A percentile compares a stretch with the other conserved stretches of the same genome.
phyloP scores from a whole-genome alignment of 1,140 invertebrate species.

The Anagrus nilaparvatae region DNA sequence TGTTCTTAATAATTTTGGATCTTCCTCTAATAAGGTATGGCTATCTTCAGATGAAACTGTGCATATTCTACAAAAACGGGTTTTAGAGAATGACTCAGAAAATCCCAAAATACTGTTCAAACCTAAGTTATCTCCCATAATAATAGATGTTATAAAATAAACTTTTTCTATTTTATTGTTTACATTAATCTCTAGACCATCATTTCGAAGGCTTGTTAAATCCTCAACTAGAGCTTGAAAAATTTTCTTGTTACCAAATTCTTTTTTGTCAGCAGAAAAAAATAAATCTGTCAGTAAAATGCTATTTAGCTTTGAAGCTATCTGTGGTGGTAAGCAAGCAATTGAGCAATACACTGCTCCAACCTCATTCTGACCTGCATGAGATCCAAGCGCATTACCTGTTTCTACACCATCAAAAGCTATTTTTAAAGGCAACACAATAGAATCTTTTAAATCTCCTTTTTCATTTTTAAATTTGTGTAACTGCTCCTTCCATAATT shows the following conservation, averaged over 20 bases:
- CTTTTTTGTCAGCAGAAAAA: constrained; percentile 2
- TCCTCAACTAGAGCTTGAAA: constrained; percentile 9
- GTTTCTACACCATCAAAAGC: constrained; percentile 20
- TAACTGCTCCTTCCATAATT: constrained; percentile 2
- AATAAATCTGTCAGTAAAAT: constrained; percentile 3
- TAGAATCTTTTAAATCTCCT: too few species aligned
- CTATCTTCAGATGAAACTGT: constrained; percentile 5
- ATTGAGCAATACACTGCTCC: constrained; percentile 19
- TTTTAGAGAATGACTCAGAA: constrained; percentile 10
- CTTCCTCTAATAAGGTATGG: constrained; percentile 5
- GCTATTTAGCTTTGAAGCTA: background rate
- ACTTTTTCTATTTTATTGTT: too few species aligned
- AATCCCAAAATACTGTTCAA: constrained; percentile 15
- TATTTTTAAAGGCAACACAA: constrained; percentile 16
- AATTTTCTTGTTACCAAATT: background rate
- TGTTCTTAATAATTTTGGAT: constrained; percentile 8
- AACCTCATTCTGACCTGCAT: constrained; percentile 19
- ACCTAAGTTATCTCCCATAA: constrained; percentile 16
- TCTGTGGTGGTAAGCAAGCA: constrained; percentile 17
- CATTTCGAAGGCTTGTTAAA: constrained; percentile 10
- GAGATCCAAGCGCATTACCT: constrained; percentile 18
- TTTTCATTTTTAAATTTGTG: constrained; percentile 5
- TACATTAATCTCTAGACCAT: constrained; percentile 7
- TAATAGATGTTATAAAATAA: constrained; percentile 10
- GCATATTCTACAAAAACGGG: constrained; percentile 14